Percentiles rank a stretch among this genome's conserved stretches.
Evolutionary conservation across 2,113 vertebrate species (phyloP).

Genomic region (Ageneiosus marmoratus): DNA sequence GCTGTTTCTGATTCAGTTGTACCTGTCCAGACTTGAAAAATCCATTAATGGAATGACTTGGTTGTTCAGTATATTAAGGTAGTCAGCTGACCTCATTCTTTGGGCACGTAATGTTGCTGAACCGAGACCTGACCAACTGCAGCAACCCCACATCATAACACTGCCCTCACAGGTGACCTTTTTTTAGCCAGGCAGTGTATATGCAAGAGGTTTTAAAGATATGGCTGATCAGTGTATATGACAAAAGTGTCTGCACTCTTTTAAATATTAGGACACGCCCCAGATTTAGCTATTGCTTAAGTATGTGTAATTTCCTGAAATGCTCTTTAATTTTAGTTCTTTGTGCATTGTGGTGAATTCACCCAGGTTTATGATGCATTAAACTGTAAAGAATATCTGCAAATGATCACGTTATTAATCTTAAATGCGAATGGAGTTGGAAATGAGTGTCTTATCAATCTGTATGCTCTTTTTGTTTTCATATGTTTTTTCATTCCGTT

Average conservation of each 20-base stretch:
- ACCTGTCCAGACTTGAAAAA: too few relatives aligned
- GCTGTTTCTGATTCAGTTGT: too few relatives aligned
- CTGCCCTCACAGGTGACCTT: too few relatives aligned
- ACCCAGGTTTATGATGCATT: neutral
- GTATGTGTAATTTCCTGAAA: neutral
- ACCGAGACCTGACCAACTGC: too few relatives aligned
- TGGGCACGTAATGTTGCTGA: too few relatives aligned
- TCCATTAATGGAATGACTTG: too few relatives aligned
- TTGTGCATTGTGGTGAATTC: neutral
- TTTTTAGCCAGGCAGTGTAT: too few relatives aligned
- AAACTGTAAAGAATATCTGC: neutral
- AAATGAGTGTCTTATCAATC: neutral
- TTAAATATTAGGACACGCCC: neutral
- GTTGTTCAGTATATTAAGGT: too few relatives aligned
- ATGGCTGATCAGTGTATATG: too few relatives aligned
- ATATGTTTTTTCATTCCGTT: neutral
- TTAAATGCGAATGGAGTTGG: neutral
- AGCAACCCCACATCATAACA: too few relatives aligned
- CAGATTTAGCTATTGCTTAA: neutral
- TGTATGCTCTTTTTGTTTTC: neutral
- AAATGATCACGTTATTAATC: neutral
- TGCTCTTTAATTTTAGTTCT: neutral
- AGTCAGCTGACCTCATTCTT: too few relatives aligned
- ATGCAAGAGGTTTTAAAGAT: too few relatives aligned
- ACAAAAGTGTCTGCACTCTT: neutral